phyloP scores from a whole-genome alignment of 2,888 invertebrate genomes.

The Cephus runcator region DNA sequence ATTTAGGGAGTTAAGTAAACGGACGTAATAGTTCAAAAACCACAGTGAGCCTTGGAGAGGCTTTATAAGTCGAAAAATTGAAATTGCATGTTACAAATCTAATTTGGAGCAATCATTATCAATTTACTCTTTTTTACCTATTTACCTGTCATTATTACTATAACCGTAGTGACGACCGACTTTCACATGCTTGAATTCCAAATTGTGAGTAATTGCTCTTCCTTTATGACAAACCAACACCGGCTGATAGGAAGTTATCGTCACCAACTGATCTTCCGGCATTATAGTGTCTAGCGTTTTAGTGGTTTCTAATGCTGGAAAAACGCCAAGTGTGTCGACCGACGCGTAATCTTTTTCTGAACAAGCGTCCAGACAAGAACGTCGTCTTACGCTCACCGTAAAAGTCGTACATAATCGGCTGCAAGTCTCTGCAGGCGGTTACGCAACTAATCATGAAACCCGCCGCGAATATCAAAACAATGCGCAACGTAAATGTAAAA shows the following conservation, averaged over 20 bases:
- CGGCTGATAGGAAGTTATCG: background rate
- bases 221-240: background rate
- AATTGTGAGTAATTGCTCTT: background rate
- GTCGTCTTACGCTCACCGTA: background rate
- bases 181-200: background rate
- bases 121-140: background rate
- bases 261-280: background rate
- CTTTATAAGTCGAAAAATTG: background rate
- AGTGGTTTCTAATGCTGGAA: conserved; percentile 10
- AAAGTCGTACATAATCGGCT: background rate
- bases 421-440: background rate
- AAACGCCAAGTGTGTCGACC: conserved; percentile 10
- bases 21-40: background rate
- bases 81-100: background rate
- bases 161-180: background rate
- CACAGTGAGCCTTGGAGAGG: background rate
- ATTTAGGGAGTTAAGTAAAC: background rate
- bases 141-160: background rate
- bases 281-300: background rate
- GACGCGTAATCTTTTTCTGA: conserved; percentile 3
- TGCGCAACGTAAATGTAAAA: too few relatives aligned
- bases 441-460: background rate
- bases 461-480: background rate
- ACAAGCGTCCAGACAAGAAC: background rate
- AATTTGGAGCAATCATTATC: background rate